These are phyloP conservation scores for Parnassius orleans DNA, from an alignment of 2,888 invertebrate genomes.

Conservation along the genomic window DNA sequence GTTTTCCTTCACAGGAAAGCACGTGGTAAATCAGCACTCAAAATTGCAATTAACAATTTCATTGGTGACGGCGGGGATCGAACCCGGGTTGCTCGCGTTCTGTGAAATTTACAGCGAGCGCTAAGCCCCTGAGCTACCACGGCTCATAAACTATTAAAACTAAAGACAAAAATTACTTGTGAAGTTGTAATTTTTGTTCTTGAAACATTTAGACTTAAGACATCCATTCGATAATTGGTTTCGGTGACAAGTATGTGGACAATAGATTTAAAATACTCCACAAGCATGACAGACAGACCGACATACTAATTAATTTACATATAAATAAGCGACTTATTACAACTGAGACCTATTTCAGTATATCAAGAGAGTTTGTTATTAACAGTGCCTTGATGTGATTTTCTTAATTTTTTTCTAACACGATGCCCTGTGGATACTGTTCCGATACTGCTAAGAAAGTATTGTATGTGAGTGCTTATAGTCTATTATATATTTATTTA, in stretches of 20 bases:
- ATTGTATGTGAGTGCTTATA: slow-evolving; percentile 54
- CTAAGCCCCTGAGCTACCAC: no score
- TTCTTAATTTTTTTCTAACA: slow-evolving; percentile 25
- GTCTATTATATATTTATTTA: no score
- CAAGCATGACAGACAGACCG: slow-evolving; percentile 58
- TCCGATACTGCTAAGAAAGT: slow-evolving; percentile 59
- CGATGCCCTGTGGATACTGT: slow-evolving; percentile 74
- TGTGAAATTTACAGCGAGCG: no score
- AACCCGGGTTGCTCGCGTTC: no score
- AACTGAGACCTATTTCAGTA: slow-evolving; percentile 43
- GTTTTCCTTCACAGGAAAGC: no score
- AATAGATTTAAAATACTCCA: slow-evolving; percentile 48
- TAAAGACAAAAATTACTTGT: no score
- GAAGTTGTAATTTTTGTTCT: not conserved
- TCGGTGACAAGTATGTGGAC: slow-evolving; percentile 38
- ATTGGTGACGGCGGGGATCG: no score
- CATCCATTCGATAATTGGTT: slow-evolving; percentile 39
- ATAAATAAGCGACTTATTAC: slow-evolving; percentile 48
- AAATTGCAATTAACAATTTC: no score
- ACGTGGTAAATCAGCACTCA: no score
- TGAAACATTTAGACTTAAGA: slow-evolving; percentile 21
- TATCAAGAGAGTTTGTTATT: slow-evolving; percentile 26
- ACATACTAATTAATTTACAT: slow-evolving; percentile 70
- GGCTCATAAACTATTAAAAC: no score
- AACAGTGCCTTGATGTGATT: slow-evolving; percentile 19